Evolutionary conservation across 2,113 vertebrate species (phyloP).

Genomic region (Dunckerocampus dactyliophorus): DNA sequence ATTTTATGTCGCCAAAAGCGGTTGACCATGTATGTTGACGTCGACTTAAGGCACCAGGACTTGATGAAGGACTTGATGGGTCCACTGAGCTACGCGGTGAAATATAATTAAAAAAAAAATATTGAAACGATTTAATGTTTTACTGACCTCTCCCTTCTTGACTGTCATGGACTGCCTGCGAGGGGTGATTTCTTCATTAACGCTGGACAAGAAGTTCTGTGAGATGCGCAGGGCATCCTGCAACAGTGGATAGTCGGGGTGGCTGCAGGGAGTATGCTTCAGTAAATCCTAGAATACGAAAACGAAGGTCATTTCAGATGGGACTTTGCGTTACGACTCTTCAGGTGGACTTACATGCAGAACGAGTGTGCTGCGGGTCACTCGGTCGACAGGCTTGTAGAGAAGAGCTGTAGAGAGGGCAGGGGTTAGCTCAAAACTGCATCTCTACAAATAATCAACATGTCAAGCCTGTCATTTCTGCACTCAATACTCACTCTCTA

Average conservation of each 20-base stretch:
- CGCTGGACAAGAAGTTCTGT: conserved; percentile 91
- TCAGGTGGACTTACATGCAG: conserved; percentile 83
- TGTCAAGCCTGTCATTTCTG: conserved; percentile 14
- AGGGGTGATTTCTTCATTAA: conserved; percentile 94
- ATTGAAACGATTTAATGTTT: background rate
- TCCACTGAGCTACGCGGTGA: no score
- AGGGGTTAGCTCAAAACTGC: conserved; percentile 28
- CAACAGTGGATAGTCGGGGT: conserved; percentile 82
- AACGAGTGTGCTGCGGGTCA: conserved; percentile 94
- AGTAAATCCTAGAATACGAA: conserved; percentile 79
- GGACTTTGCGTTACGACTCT: background rate
- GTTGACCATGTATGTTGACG: no score
- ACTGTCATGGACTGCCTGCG: conserved; percentile 91
- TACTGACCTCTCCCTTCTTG: conserved; percentile 90
- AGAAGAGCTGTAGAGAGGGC: conserved; percentile 80
- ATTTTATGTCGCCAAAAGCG: no score
- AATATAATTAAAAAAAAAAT: no score
- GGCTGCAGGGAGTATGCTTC: conserved; percentile 87
- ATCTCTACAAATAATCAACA: conserved; percentile 30
- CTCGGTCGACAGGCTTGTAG: conserved; percentile 97
- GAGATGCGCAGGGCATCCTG: conserved; percentile 93
- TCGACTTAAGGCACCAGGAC: no score
- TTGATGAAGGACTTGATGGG: no score
- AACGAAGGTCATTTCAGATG: background rate
- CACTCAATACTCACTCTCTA: conserved; percentile 85